Percentiles rank a stretch among this genome's conserved stretches.
These are phyloP conservation scores for Carlito syrichta DNA, from an alignment of 2,113 vertebrate genomes.

Conservation along the genomic window DNA sequence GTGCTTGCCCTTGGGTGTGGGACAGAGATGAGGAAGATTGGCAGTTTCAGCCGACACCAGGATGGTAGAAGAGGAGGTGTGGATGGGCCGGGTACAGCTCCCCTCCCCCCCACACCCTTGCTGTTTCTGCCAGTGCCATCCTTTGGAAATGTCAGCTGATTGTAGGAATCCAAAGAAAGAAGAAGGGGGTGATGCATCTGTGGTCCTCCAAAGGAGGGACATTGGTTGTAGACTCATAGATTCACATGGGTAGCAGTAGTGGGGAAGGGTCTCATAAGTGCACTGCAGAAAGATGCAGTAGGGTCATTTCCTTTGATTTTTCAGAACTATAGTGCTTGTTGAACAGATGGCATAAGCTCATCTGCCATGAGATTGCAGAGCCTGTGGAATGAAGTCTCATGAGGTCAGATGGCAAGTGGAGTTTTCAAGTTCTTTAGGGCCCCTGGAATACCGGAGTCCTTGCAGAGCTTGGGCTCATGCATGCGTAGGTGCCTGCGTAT, in stretches of 20 bases:
- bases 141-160: background rate
- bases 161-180: background rate
- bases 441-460: background rate
- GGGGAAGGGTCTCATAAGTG: background rate
- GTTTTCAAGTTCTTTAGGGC: background rate
- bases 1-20: background rate
- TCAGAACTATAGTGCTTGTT: background rate
- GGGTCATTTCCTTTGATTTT: background rate
- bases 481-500: fast-evolving
- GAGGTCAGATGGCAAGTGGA: background rate
- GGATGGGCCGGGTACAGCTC: background rate
- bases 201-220: too few relatives aligned
- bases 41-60: background rate
- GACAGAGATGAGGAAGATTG: background rate
- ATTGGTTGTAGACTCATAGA: background rate
- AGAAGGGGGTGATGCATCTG: background rate
- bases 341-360: background rate
- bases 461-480: background rate
- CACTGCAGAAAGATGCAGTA: background rate
- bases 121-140: background rate
- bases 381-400: background rate
- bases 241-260: fast-evolving
- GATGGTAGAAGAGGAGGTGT: fast-evolving
- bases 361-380: background rate
- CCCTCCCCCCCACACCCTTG: background rate